A percentile compares a stretch with the other conserved stretches of the same genome.
Evolutionary conservation across 1,140 invertebrate genomes (phyloP).

Genomic region (silkworm (Bombyx mori)): ASM3026992v2 NC_085133.1:6887501-6888000

Average conservation of each 20-base stretch:
- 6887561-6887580: constrained; percentile 32
- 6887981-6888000: too few species aligned
- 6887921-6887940: too few species aligned
- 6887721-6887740: constrained; percentile 3
- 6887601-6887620: constrained; percentile 25
- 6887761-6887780: too few species aligned
- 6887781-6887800: too few species aligned
- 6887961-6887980: too few species aligned
- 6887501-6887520: constrained; percentile 8
- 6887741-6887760: background rate
- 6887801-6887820: too few species aligned
- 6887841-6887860: too few species aligned
- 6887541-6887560: constrained; percentile 12
- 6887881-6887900: too few species aligned
- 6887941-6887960: too few species aligned
- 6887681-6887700: constrained; percentile 13
- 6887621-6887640: constrained; percentile 43
- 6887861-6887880: too few species aligned
- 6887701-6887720: constrained; percentile 6
- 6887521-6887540: constrained; percentile 9
- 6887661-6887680: constrained; percentile 31
- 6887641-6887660: constrained; percentile 27
- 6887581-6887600: constrained; percentile 31
- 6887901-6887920: too few species aligned
- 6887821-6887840: too few species aligned